These are phyloP conservation scores for Gallinago media DNA, from an alignment of 2,113 vertebrate species.

Conservation along the genomic window DNA sequence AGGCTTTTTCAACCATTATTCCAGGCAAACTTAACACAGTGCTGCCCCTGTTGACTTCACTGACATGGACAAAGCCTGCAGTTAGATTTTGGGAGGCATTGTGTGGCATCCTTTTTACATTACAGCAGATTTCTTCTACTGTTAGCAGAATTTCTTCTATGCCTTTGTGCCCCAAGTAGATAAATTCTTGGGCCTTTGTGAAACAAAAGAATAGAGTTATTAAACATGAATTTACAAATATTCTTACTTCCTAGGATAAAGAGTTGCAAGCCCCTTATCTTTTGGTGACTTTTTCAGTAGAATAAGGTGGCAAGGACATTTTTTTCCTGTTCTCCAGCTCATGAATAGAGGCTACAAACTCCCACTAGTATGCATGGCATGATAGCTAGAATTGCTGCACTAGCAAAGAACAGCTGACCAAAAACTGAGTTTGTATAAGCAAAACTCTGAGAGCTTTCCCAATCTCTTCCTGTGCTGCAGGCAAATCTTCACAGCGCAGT, in stretches of 20 bases:
- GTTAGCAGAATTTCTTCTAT: background rate
- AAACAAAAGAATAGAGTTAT: background rate
- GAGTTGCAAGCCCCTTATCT: background rate
- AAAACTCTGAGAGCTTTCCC: background rate
- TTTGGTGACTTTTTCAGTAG: background rate
- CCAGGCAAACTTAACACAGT: background rate
- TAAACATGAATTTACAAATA: background rate
- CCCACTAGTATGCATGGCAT: background rate
- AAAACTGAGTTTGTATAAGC: background rate
- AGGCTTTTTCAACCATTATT: background rate
- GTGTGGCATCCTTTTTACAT: background rate
- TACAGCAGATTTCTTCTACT: background rate
- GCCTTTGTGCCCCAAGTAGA: background rate
- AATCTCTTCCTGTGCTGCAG: background rate
- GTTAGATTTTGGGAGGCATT: background rate
- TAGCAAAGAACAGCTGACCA: background rate
- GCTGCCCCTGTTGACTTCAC: background rate
- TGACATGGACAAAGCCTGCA: background rate
- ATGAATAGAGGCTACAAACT: background rate
- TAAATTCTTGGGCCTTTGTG: background rate
- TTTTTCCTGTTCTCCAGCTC: background rate
- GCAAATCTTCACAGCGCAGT: background rate
- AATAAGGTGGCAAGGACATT: background rate
- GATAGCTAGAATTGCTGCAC: background rate
- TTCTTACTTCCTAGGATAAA: background rate